Evolutionary conservation across 2,113 vertebrate genomes (phyloP).

Genomic region (Desmodus rotundus): DNA sequence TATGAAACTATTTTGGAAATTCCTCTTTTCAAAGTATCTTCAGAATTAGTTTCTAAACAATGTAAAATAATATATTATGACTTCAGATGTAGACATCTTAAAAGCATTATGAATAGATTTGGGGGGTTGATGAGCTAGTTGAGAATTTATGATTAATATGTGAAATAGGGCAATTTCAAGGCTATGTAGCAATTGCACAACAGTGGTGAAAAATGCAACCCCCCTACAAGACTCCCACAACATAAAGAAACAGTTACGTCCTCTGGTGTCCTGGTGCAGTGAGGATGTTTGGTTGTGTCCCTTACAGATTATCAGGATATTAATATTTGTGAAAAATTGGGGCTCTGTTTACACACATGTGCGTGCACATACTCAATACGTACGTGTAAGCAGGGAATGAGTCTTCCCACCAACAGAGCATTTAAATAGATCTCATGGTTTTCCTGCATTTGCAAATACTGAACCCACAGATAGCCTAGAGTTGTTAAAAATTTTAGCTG

Average conservation of each 20-base stretch:
- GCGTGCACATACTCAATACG: background rate
- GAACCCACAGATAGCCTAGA: background rate
- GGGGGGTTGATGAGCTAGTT: background rate
- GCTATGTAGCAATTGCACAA: rapidly evolving
- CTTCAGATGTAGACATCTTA: background rate
- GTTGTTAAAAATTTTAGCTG: background rate
- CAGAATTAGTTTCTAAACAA: background rate
- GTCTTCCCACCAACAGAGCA: background rate
- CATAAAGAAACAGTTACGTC: no score
- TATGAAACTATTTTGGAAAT: background rate
- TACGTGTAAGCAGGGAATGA: background rate
- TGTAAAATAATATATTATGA: background rate
- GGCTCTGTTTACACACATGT: background rate
- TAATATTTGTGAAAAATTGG: background rate
- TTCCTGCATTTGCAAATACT: background rate
- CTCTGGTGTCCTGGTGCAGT: rapidly evolving
- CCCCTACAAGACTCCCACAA: rapidly evolving
- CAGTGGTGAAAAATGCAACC: background rate
- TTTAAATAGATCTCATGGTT: background rate
- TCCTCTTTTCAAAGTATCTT: background rate
- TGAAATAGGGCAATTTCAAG: background rate
- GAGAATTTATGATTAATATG: background rate
- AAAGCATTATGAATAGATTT: background rate
- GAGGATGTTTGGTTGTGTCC: background rate
- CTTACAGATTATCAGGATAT: background rate